phyloP scores from a whole-genome alignment of 2,797 vertebrate species.

The Lindbergichthys nudifrons region DNA sequence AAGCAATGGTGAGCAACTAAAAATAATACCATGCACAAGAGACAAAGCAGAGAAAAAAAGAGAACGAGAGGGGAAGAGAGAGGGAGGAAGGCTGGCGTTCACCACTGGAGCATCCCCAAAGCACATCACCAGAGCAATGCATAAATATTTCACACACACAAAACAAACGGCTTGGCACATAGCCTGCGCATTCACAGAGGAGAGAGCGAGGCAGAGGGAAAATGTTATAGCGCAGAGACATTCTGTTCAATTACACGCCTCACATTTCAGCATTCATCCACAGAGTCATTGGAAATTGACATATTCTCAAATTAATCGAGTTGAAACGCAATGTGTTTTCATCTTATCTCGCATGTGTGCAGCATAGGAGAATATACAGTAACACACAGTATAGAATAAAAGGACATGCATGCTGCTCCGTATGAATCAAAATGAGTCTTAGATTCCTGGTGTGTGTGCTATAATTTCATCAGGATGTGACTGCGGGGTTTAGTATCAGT shows the following conservation, averaged over 20 bases:
- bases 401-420: conserved; percentile 2
- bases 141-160: conserved; percentile 74
- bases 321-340: conserved; percentile 20
- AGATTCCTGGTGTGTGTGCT: conserved; percentile 49
- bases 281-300: conserved; percentile 12
- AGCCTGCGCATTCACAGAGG: conserved; percentile 56
- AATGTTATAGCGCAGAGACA: conserved; percentile 48
- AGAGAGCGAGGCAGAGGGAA: conserved; percentile 44
- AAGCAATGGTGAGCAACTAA: conserved; percentile 18
- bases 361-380: conserved; percentile 2
- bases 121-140: conserved; percentile 66
- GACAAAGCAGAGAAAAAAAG: conserved; percentile 31
- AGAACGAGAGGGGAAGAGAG: conserved; percentile 35
- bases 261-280: conserved; percentile 43
- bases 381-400: neutral
- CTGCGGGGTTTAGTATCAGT: conserved; percentile 53
- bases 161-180: conserved; percentile 67
- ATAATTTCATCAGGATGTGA: conserved; percentile 63
- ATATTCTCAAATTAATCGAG: conserved; percentile 6
- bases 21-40: conserved; percentile 21
- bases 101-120: conserved; percentile 69
- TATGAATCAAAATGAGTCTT: conserved; percentile 32
- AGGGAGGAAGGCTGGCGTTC: conserved; percentile 59
- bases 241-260: conserved; percentile 55
- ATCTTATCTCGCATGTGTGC: conserved; percentile 12